phyloP scores from a whole-genome alignment of 2,888 invertebrate genomes.

The Nemotelus pantherinus region DNA sequence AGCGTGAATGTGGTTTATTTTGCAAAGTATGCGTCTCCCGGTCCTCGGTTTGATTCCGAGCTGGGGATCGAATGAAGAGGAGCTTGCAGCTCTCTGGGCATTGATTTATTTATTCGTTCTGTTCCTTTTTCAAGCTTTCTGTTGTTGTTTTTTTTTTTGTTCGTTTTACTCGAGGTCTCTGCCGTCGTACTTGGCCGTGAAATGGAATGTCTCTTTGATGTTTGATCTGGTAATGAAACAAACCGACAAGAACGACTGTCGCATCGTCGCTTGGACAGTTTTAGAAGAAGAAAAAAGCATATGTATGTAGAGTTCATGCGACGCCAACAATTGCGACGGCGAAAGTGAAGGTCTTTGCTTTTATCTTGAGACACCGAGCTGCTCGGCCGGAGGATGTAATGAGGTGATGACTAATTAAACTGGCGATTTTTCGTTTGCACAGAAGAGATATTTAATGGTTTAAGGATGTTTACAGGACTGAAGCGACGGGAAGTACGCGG shows the following conservation, averaged over 20 bases:
- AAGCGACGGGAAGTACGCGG: no score
- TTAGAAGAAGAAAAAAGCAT: slow-evolving; percentile 7
- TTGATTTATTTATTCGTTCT: slow-evolving; percentile 37
- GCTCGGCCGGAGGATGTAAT: slow-evolving; percentile 35
- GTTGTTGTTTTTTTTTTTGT: background rate
- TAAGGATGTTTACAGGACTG: no score
- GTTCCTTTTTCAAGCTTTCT: slow-evolving; percentile 27
- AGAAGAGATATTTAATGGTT: no score
- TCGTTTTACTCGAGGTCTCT: background rate
- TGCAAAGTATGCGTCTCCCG: background rate
- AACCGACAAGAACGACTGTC: slow-evolving; percentile 34
- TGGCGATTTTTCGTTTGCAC: background rate
- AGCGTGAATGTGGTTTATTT: slow-evolving; percentile 2
- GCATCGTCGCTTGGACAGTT: slow-evolving; percentile 24
- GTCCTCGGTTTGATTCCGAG: background rate
- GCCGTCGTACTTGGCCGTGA: background rate
- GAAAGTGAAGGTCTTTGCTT: slow-evolving; percentile 41
- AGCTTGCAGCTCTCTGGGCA: slow-evolving; percentile 6
- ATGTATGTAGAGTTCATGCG: background rate
- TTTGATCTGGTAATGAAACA: slow-evolving; percentile 6
- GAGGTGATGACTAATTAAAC: slow-evolving; percentile 45
- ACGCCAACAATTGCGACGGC: background rate
- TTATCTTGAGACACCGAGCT: slow-evolving; percentile 26
- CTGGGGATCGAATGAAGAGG: background rate
- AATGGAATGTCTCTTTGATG: slow-evolving; percentile 27